A percentile compares a stretch with the other conserved stretches of the same genome.
Conservation (phyloP, 2,888 invertebrate species). For the Amblyjoppa fuscipennis region DNA sequence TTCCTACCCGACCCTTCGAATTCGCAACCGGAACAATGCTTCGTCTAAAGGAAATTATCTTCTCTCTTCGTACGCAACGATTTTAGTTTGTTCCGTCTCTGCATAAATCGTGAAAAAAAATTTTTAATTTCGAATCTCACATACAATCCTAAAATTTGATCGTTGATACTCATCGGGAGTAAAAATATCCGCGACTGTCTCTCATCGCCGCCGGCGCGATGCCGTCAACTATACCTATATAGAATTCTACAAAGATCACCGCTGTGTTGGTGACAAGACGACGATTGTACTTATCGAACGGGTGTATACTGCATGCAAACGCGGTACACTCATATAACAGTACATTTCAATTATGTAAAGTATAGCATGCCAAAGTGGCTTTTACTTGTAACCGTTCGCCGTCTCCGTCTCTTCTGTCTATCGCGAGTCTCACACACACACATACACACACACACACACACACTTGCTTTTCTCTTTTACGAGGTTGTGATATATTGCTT, state of each 20-base stretch:
- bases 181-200: neutral
- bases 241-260: slow-evolving; percentile 31
- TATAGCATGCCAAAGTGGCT: slow-evolving; percentile 51
- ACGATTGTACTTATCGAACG: slow-evolving; percentile 40
- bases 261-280: slow-evolving; percentile 2
- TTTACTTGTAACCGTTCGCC: slow-evolving; percentile 17
- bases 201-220: slow-evolving; percentile 11
- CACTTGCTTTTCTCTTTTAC: slow-evolving; percentile 4
- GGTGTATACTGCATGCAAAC: slow-evolving; percentile 24
- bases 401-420: slow-evolving; percentile 8
- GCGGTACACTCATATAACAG: slow-evolving; percentile 22
- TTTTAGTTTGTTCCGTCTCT: no score
- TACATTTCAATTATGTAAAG: slow-evolving; percentile 61
- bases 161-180: neutral
- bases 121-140: neutral
- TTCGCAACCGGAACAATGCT: neutral
- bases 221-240: slow-evolving; percentile 26
- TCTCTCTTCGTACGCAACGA: neutral
- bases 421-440: neutral
- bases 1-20: neutral
- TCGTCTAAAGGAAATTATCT: neutral
- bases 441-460: neutral
- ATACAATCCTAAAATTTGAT: neutral
- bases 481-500: slow-evolving; percentile 9
- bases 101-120: neutral